Conservation (phyloP, 2,113 vertebrate species). For the Girardinichthys multiradiatus region DNA sequence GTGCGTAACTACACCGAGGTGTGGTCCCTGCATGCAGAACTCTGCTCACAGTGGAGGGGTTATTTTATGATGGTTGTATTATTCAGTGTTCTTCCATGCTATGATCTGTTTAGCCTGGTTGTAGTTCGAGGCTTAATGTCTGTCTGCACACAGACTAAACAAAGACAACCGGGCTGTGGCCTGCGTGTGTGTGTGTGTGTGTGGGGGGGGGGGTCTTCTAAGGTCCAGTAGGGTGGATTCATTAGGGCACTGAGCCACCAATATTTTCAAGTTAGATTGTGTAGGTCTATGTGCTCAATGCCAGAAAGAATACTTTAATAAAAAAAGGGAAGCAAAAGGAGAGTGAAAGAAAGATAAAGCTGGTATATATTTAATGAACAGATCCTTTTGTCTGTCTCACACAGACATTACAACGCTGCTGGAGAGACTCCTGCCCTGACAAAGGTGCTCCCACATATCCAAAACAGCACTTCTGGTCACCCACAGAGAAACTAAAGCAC, state of each 20-base stretch:
- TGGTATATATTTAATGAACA: conserved; percentile 61
- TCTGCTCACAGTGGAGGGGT: conserved; percentile 41
- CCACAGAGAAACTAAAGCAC: conserved; percentile 30
- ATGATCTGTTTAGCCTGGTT: conserved; percentile 43
- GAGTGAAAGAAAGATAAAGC: neutral
- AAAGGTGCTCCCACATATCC: conserved; percentile 40
- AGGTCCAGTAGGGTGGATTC: conserved; percentile 16
- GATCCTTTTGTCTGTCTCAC: conserved; percentile 52
- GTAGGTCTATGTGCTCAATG: conserved; percentile 15
- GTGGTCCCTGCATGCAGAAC: conserved; percentile 44
- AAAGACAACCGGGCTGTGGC: conserved; percentile 27
- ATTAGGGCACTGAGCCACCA: conserved; percentile 23
- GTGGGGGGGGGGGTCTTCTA: neutral
- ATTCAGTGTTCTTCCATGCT: conserved; percentile 53
- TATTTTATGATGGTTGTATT: conserved; percentile 57
- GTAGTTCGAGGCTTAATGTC: conserved; percentile 28
- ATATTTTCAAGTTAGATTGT: conserved; percentile 32
- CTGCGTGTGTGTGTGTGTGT: neutral
- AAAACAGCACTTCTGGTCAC: conserved; percentile 60
- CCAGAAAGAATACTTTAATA: neutral
- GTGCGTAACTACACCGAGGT: conserved; percentile 48
- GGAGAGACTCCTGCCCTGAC: conserved; percentile 13
- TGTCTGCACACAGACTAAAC: conserved; percentile 42
- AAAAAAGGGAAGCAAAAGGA: conserved; percentile 21
- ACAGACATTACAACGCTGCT: conserved; percentile 10